Conservation (phyloP, 2,888 invertebrate genomes). For the Pheosia tremula region DNA sequence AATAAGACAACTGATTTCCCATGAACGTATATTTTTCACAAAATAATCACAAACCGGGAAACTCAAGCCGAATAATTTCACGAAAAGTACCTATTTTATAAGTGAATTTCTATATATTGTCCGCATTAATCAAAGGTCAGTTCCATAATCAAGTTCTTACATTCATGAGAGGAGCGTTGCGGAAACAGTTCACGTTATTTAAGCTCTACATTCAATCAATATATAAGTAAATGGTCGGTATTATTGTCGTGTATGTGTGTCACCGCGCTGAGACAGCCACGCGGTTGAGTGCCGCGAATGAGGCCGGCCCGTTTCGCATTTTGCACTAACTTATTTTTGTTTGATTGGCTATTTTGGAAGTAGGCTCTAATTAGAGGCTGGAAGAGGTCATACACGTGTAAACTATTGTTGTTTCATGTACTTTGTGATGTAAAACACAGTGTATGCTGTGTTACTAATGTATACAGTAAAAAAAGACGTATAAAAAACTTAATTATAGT, state of each 20-base stretch:
- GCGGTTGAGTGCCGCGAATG: conserved; percentile 40
- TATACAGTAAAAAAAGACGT: neutral
- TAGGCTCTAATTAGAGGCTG: conserved; percentile 31
- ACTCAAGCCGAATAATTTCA: no score
- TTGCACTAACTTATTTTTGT: conserved; percentile 46
- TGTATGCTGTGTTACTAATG: neutral
- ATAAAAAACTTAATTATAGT: conserved; percentile 1
- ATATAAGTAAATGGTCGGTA: conserved; percentile 4
- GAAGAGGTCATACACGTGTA: conserved; percentile 25
- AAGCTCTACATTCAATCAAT: conserved; percentile 4
- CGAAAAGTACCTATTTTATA: no score
- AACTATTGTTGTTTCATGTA: conserved; percentile 9
- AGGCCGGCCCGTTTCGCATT: conserved; percentile 55
- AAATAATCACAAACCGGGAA: no score
- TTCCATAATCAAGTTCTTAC: neutral
- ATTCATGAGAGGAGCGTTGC: neutral
- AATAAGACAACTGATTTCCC: no score
- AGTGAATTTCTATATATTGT: no score
- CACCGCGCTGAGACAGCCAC: conserved; percentile 9
- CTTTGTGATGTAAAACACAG: neutral
- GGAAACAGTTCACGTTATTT: neutral
- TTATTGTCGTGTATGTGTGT: conserved; percentile 9
- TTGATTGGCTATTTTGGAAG: conserved; percentile 34
- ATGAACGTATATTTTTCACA: no score
- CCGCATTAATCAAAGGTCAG: neutral